These are phyloP conservation scores for Actinopyga echinites DNA, from an alignment of 53 echinoderm and acorn worm genomes.

Conservation along the genomic window DNA sequence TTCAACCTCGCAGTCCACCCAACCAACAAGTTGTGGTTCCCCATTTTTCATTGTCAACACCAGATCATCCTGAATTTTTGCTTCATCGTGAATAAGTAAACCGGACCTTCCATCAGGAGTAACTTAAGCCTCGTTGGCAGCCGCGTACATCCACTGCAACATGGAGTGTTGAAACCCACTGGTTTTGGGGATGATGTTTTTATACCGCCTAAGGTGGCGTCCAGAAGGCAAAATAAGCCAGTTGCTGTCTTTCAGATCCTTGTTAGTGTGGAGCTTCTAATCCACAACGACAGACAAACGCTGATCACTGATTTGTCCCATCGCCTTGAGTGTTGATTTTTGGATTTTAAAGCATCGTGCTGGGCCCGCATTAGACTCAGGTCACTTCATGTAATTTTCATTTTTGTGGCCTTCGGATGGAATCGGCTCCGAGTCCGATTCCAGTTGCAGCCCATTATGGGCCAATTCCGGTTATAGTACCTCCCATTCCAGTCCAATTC, in stretches of 20 bases:
- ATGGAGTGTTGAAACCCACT: neutral
- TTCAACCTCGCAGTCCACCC: conserved; percentile 14
- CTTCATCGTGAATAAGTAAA: conserved; percentile 15
- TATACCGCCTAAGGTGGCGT: conserved; percentile 19
- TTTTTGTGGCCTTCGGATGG: too few relatives aligned
- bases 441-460: too few relatives aligned
- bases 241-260: neutral
- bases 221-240: conserved; percentile 16
- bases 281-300: conserved; percentile 19
- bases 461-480: too few relatives aligned
- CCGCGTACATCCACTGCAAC: conserved; percentile 30
- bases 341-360: conserved; percentile 12
- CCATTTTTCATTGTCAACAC: neutral
- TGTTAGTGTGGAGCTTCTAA: conserved; percentile 3
- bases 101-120: neutral
- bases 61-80: conserved; percentile 39
- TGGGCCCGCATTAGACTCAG: conserved; percentile 1
- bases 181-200: neutral
- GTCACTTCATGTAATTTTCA: too few relatives aligned
- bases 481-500: too few relatives aligned
- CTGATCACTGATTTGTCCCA: conserved; percentile 24
- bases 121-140: neutral
- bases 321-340: neutral
- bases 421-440: too few relatives aligned
- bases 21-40: conserved; percentile 12